Evolutionary conservation across 2,113 vertebrate genomes (phyloP), one percentile per base, ranked within the genome.

Genomic region (Thalassarche chlororhynchos): DNA sequence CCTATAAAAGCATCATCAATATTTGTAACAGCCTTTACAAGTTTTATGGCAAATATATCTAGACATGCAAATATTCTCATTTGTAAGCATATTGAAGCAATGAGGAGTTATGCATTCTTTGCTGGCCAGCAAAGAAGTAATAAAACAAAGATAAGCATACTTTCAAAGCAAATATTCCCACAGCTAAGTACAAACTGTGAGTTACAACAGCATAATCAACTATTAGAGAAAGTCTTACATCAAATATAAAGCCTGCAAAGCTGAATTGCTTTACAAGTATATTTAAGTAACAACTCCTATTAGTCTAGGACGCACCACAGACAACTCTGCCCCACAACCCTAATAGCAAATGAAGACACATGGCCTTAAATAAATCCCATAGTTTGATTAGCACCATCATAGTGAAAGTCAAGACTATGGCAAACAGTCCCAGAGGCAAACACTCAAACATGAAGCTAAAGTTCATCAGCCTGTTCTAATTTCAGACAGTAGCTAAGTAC

Each of bases 101-200:
- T 69, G 36, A 91, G 62, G 75, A 96, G 46, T 82, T 92, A 92
- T n/a, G 15, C 26, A 57, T 92, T 87, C 69, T 79, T 91, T 91
- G 19, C 34, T 66, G 58, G 36, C 28, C 49, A 36, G 70, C 29
- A 66, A 62, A 89, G 61, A 47, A 79, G 69, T 42, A 91, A 89
- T 85, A 91, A 93, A 95, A 79, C 66, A 69, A 76, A 82, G 31
- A 61, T 38, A 93, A 85, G 23, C 25, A 76, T 46, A 64, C 12
- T 93, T 94, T 87, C 44, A 96, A 89, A 87, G 34, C 42, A 76
- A 79, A 69, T 87, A 95, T 82, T 92, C 74, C 69, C n/a, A 61
- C 19, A 84, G 31, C 81, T 46, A 85, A 84, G 51, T 68, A 82
- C 20, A 89, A 95, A 89, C 44, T 34, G 10, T 65, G 87, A 96